Base-by-base conservation (phyloP, 2,797 vertebrate genomes). In the Channa striata region DNA sequence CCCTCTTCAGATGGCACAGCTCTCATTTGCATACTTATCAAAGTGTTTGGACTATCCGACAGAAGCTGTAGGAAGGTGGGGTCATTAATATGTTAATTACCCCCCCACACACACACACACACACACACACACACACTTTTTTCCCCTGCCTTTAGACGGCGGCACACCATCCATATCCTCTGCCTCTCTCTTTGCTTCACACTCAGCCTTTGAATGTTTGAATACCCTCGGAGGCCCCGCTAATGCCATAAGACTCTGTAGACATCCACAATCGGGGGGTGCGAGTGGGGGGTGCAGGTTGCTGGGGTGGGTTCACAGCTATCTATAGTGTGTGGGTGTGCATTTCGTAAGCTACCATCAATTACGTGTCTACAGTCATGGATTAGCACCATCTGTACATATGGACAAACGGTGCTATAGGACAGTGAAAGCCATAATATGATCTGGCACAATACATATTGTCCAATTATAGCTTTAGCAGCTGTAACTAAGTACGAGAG, bases 51-150 rank as follows among this genome's bases (percentile, higher is more conserved):
- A 93, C 93, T 90, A 90, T 89, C 91, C 89, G 76, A 94, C 93
- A 93, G 92, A 92, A 94, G 93, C 94, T 83, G 90, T 92, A 92
- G 90, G 92, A 93, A 93, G 93, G 93, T 94, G 90, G 91, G 91
- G 92, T 94, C 92, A 94, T 95, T 95, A 95, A 94, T 94, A 94
- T 95, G 94, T 93, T 95, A 95, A 95, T 95, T 93, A 94, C 84
- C 87, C 88, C 78, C 74, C 83, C 61, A n/a, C n/a, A n/a, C n/a
- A n/a, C n/a, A n/a, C n/a, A n/a, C n/a, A n/a, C n/a, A n/a, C n/a
- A n/a, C n/a, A n/a, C n/a, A n/a, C n/a, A n/a, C n/a, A n/a, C n/a
- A n/a, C n/a, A n/a, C n/a, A 69, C 57, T 76, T 71, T 70, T 68
- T 50, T 53, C 68, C 39, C 34, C 70, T 61, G 66, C 70, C 85